A percentile compares a stretch with the other conserved stretches of the same genome.
These are phyloP conservation scores for Zaprionus lachaisei DNA, from an alignment of 1,140 invertebrate species.

Conservation along the genomic window DNA sequence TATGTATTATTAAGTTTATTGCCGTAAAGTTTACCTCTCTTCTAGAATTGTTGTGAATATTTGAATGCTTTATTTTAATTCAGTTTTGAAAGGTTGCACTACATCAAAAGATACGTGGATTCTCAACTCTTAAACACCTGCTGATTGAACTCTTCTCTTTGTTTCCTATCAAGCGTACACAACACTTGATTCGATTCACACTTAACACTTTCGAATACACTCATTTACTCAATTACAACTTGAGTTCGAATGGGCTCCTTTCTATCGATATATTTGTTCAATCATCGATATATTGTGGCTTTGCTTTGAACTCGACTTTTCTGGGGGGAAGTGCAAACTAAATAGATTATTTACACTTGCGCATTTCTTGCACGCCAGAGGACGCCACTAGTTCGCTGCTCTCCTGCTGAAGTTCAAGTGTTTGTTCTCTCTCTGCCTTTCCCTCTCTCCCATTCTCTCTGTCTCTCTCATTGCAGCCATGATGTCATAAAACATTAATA, in stretches of 20 bases:
- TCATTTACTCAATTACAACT: conserved; percentile 31
- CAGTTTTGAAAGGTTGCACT: too few species aligned
- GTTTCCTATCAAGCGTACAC: background rate
- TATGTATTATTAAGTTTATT: too few species aligned
- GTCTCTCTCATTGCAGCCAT: conserved; percentile 27
- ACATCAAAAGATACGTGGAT: too few species aligned
- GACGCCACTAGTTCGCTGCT: conserved; percentile 12
- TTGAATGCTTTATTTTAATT: too few species aligned
- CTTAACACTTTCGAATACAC: conserved; percentile 10
- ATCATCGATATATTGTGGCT: conserved; percentile 29
- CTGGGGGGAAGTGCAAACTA: background rate
- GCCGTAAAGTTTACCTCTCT: too few species aligned
- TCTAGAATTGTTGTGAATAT: too few species aligned
- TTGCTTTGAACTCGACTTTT: conserved; percentile 16
- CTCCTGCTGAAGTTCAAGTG: conserved; percentile 11
- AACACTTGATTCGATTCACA: conserved; percentile 12
- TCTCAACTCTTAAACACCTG: background rate
- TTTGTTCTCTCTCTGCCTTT: background rate
- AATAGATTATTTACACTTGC: conserved; percentile 10
- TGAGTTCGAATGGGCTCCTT: conserved; percentile 20
- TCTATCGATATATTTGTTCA: conserved; percentile 33
- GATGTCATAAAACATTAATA: conserved; percentile 74
- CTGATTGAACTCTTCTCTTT: background rate
- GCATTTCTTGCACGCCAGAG: conserved; percentile 7
- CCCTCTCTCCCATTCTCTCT: background rate